Base-by-base conservation (phyloP, 2,888 invertebrate genomes). In the Maniola hyperantus region DNA sequence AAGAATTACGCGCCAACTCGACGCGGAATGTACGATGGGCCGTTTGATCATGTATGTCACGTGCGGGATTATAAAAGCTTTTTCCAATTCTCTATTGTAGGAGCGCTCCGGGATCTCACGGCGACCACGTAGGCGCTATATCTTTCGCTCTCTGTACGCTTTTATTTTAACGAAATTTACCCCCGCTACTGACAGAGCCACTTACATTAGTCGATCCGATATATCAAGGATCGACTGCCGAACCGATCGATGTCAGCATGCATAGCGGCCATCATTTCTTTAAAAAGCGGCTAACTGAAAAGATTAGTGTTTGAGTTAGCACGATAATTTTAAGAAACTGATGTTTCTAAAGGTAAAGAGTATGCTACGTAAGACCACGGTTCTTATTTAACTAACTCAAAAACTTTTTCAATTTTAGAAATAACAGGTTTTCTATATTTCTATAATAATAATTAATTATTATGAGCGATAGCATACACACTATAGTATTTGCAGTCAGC, bases 101-200 rank as follows among this genome's bases (percentile, higher is more conserved):
- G 80, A 86, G 86, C 84, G 82, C 85, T 18, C 79, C 79, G 83
- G 82, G 87, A 83, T 83, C 84, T 83, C 85, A 77, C 84, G 83
- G 85, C 84, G 87, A 87, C 91, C 92, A 92, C 92, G 92, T 92
- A 90, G 88, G 87, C 85, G 89, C 91, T 85, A 91, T 92, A 92
- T 92, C 91, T 92, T 91, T 84, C 83, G 83, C 83, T 87, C 86
- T 83, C 86, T 84, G 87, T 87, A 83, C 89, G 88, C 91, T 91
- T 91, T 91, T 91, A 91, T 92, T 92, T 91, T 91, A 91, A 91
- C 91, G 88, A 91, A 92, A 91, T 90, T 90, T 89, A 87, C 86
- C 88, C 84, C 86, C 88, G 81, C 84, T 83, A 85, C 74, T 84
- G 46, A 26, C 33, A 20, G 13, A 57, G 39, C 20, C 20, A 13